A percentile compares a stretch with the other conserved stretches of the same genome.
phyloP scores from a whole-genome alignment of 2,113 vertebrate species.

The human region GRCh38 chrY:57082001-57082500 shows the following conservation, averaged over 20 bases:
- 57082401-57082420: too few species aligned
- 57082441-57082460: too few species aligned
- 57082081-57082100: constrained; percentile 44
- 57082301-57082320: too few species aligned
- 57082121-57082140: constrained; percentile 72
- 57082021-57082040: background rate
- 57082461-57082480: too few species aligned
- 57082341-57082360: too few species aligned
- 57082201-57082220: constrained; percentile 87
- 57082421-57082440: too few species aligned
- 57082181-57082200: constrained; percentile 98
- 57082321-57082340: too few species aligned
- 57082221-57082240: constrained; percentile 20
- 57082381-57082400: too few species aligned
- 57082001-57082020: background rate
- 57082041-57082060: constrained; percentile 30
- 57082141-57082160: constrained; percentile 99
- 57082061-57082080: constrained; percentile 32
- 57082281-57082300: too few species aligned
- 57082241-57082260: constrained; percentile 35
- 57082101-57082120: constrained; percentile 58
- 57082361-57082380: too few species aligned
- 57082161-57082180: constrained; percentile 98
- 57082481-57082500: too few species aligned
- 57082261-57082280: background rate